Percentiles rank a stretch among this genome's conserved stretches.
Evolutionary conservation across 2,797 vertebrate species (phyloP).

Genomic region (Lacerta bilineata): DNA sequence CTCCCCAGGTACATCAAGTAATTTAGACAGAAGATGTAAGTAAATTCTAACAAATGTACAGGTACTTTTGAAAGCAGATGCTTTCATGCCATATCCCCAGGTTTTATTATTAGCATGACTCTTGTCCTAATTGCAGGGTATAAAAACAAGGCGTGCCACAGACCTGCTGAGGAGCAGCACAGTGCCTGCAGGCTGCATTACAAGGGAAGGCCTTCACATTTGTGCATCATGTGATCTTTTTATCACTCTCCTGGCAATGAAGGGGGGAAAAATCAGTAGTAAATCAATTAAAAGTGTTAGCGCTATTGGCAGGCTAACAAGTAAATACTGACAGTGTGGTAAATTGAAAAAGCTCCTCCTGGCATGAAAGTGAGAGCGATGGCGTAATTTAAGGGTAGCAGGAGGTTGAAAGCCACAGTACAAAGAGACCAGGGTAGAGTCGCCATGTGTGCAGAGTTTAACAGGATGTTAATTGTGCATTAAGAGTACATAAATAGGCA

Average conservation of each 20-base stretch:
- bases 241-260: conserved; percentile 15
- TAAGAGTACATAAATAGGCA: conserved; percentile 18
- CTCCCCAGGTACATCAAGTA: conserved; percentile 24
- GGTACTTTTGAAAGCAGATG: conserved; percentile 30
- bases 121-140: conserved; percentile 25
- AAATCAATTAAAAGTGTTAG: conserved; percentile 61
- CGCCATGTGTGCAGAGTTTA: not conserved
- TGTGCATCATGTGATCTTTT: not conserved
- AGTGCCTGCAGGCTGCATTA: conserved; percentile 20
- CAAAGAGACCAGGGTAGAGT: conserved; percentile 40
- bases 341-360: conserved; percentile 27
- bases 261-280: conserved; percentile 35
- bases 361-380: conserved; percentile 38
- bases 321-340: conserved; percentile 29
- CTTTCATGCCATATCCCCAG: not conserved
- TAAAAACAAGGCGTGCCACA: conserved; percentile 18
- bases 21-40: conserved; percentile 45
- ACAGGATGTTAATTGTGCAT: conserved; percentile 8
- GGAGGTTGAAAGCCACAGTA: not conserved
- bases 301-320: conserved; percentile 52
- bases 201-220: conserved; percentile 26
- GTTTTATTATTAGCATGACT: conserved; percentile 37
- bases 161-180: not conserved
- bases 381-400: conserved; percentile 10
- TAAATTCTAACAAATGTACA: not conserved